Evolutionary conservation across 2,797 vertebrate species (phyloP).

Genomic region (Dendrocincla fuliginosa): DNA sequence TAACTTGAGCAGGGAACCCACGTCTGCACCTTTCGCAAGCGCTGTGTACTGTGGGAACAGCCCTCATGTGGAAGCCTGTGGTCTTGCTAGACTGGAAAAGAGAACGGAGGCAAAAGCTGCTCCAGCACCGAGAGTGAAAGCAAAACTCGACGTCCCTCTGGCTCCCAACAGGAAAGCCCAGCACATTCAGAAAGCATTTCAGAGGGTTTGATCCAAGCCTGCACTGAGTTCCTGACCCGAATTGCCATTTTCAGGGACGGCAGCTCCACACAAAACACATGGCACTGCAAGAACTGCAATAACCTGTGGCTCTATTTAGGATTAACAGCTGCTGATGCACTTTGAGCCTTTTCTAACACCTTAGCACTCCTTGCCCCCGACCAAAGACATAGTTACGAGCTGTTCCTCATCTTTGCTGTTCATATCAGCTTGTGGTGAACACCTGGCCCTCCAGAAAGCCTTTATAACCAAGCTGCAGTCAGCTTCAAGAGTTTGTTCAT

Average conservation of each 20-base stretch:
- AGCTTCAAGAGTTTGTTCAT: neutral
- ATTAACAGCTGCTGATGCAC: neutral
- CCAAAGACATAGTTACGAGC: neutral
- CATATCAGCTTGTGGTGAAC: neutral
- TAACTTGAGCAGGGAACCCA: neutral
- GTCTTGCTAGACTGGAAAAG: neutral
- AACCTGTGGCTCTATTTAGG: accelerated
- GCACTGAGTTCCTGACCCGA: neutral
- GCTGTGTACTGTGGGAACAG: neutral
- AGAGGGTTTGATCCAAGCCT: neutral
- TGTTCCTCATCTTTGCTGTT: neutral
- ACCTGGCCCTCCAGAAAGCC: neutral
- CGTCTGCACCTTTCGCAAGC: accelerated
- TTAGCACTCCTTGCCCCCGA: neutral
- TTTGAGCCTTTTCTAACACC: neutral
- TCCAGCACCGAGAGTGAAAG: neutral
- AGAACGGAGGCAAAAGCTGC: neutral
- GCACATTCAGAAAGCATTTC: neutral
- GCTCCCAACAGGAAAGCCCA: neutral
- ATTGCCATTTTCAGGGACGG: accelerated
- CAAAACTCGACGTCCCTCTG: neutral
- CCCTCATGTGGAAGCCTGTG: neutral
- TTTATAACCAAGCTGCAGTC: neutral
- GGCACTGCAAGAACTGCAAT: neutral
- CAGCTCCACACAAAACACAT: neutral